Percentiles rank a stretch among this genome's conserved stretches.
Conservation (phyloP, 2,888 invertebrate genomes). For the Philaethria dido region DNA sequence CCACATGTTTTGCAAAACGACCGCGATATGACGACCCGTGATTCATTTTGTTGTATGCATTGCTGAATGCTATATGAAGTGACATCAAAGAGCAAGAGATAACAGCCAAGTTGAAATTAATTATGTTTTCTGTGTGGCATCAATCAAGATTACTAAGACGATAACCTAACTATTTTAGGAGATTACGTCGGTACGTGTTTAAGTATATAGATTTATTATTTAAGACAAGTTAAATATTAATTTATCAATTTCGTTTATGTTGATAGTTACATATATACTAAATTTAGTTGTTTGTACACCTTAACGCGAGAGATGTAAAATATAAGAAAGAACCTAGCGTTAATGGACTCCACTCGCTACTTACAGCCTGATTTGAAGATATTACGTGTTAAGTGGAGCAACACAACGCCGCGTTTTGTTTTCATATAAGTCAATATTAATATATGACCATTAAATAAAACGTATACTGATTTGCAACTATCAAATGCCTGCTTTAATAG, state of each 20-base stretch:
- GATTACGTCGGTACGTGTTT: background rate
- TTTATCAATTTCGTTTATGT: background rate
- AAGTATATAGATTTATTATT: background rate
- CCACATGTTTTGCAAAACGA: conserved; percentile 34
- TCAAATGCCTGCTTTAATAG: too few relatives aligned
- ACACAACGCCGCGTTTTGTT: too few relatives aligned
- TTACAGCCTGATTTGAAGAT: too few relatives aligned
- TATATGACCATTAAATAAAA: too few relatives aligned
- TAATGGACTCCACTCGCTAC: too few relatives aligned
- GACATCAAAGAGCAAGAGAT: conserved; percentile 44
- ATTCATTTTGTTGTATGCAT: conserved; percentile 41
- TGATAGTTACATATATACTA: background rate
- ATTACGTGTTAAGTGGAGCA: too few relatives aligned
- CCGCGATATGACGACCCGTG: conserved; percentile 32
- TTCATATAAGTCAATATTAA: too few relatives aligned
- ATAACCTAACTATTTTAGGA: conserved; percentile 6
- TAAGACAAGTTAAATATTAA: background rate
- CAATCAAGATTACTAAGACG: conserved; percentile 6
- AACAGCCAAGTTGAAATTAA: conserved; percentile 27
- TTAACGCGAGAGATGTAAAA: background rate
- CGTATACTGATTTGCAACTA: too few relatives aligned
- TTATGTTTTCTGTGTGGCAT: conserved; percentile 16
- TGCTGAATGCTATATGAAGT: conserved; percentile 33
- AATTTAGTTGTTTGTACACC: background rate
- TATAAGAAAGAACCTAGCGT: too few relatives aligned